These are phyloP conservation scores for Erpetoichthys calabaricus DNA, from an alignment of 2,797 vertebrate species.

Conservation along the genomic window DNA sequence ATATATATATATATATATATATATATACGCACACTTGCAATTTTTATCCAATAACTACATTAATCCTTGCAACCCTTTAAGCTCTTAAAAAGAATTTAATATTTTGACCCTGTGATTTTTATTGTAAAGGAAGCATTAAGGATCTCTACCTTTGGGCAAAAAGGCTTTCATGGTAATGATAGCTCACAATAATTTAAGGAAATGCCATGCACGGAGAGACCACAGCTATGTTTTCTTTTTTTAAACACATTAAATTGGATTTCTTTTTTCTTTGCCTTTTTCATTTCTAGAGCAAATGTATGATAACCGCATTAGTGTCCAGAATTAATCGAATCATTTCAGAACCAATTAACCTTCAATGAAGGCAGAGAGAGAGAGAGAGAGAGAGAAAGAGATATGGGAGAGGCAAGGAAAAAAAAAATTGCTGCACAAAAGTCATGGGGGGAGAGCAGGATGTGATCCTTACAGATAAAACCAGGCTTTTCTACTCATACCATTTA, in stretches of 20 bases:
- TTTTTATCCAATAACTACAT: slow-evolving; percentile 48
- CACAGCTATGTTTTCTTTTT: slow-evolving; percentile 16
- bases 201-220: slow-evolving; percentile 58
- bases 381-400: slow-evolving; percentile 3
- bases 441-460: too few relatives aligned
- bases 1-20: not conserved
- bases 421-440: too few relatives aligned
- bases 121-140: slow-evolving; percentile 63
- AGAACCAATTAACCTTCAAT: slow-evolving; percentile 77
- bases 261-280: slow-evolving; percentile 49
- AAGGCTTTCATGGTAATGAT: slow-evolving; percentile 76
- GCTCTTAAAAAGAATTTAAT: slow-evolving; percentile 53
- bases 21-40: not conserved
- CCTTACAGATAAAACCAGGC: too few relatives aligned
- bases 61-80: slow-evolving; percentile 60
- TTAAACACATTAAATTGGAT: slow-evolving; percentile 57
- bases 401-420: not conserved
- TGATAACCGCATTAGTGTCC: slow-evolving; percentile 67
- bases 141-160: slow-evolving; percentile 52
- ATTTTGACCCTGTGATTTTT: slow-evolving; percentile 57
- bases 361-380: slow-evolving; percentile 41
- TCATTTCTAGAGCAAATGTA: slow-evolving; percentile 47
- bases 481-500: too few relatives aligned
- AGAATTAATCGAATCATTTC: slow-evolving; percentile 71
- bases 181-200: slow-evolving; percentile 66